A percentile compares a stretch with the other conserved stretches of the same genome.
Evolutionary conservation across 2,797 vertebrate genomes (phyloP).

Genomic region (Halcyon badia): DNA sequence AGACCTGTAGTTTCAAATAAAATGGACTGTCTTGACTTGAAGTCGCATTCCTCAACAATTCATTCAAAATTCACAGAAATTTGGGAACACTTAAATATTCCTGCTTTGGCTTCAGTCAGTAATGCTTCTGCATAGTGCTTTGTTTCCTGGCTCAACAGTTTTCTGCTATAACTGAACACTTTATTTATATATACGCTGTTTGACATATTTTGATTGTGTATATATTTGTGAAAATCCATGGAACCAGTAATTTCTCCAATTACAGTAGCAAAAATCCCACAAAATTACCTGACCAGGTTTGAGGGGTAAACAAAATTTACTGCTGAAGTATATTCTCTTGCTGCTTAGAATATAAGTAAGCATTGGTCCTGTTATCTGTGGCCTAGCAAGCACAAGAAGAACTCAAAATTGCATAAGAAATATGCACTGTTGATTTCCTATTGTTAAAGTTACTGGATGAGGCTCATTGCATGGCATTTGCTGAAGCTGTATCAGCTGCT

Average conservation of each 20-base stretch:
- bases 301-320: neutral
- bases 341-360: neutral
- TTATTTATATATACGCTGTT: neutral
- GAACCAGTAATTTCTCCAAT: neutral
- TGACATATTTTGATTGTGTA: neutral
- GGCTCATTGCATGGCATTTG: neutral
- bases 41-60: neutral
- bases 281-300: neutral
- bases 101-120: neutral
- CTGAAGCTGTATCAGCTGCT: rapidly evolving
- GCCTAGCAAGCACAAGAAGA: neutral
- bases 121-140: neutral
- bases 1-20: neutral
- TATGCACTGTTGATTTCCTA: neutral
- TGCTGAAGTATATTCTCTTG: neutral
- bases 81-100: neutral
- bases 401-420: neutral
- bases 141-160: neutral
- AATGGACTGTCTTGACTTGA: neutral
- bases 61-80: neutral
- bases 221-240: neutral
- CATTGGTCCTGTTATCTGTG: neutral
- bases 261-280: neutral
- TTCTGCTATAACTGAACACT: neutral
- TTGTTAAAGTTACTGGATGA: neutral